phyloP scores from a whole-genome alignment of 2,797 vertebrate genomes.

The Zalophus californianus region DNA sequence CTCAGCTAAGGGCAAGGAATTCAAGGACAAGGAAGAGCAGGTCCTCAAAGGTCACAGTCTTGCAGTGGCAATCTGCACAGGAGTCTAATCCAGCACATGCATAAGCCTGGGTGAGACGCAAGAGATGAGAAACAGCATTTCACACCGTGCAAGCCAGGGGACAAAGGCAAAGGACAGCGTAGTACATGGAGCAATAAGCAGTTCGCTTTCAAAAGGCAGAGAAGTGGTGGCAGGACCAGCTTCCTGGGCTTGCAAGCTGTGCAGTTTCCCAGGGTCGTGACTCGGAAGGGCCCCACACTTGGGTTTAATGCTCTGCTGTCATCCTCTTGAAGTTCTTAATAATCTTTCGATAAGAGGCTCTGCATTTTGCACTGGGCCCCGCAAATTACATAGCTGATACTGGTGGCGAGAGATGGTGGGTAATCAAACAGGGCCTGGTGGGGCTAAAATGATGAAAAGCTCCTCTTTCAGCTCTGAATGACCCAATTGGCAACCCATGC shows the following conservation, averaged over 20 bases:
- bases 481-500: neutral
- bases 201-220: neutral
- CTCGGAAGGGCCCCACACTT: neutral
- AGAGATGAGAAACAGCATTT: neutral
- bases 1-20: neutral
- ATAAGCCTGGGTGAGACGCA: neutral
- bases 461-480: neutral
- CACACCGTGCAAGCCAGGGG: neutral
- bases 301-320: neutral
- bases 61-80: neutral
- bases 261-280: neutral
- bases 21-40: neutral
- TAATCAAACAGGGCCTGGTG: neutral
- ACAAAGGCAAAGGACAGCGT: neutral
- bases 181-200: neutral
- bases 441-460: neutral
- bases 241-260: neutral
- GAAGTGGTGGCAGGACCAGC: neutral
- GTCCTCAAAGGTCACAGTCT: neutral
- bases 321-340: neutral
- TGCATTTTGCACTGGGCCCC: neutral
- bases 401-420: neutral
- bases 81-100: neutral
- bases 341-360: neutral
- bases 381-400: neutral